Base-by-base conservation (phyloP, 1,140 invertebrate genomes). In the Helicorthomorpha holstii region DNA sequence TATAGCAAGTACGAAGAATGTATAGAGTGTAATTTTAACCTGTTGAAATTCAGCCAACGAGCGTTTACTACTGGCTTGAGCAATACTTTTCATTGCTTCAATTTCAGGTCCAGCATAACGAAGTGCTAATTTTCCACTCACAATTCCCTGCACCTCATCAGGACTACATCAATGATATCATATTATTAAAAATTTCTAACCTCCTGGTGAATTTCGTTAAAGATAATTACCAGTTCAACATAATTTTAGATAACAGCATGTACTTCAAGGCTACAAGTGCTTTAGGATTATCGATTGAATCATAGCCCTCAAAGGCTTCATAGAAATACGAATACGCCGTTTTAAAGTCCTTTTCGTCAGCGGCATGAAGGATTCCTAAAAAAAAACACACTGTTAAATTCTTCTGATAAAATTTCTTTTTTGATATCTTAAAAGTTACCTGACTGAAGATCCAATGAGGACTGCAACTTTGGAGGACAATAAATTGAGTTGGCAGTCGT, bases 261-360 rank as follows among this genome's bases (percentile, higher is more conserved):
- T 99, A 99, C 66, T 99, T 99, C 1, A 99, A 71, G 22, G 91
- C 88, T 41, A 80, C 86, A 1, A 98, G 67, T 10, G 95, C 94
- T 68, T 91, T 94, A 14, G 81, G 79, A 61, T 77, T 82, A 62
- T 96, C 91, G 19, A 94, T 84, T 58, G 89, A 93, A 68, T 98
- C 93, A 70, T 94, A 98, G 55, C 93, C 93, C 75, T 99, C 96
- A 71, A 99, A 99, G 34, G 95, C 95, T 75, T 99, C 96, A 71
- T 98, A 99, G 66, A 98, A 99, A 66, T 99, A 99, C 38, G 95
- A 98, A 69, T 95, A 99, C 34, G 95, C 96, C 58, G 95, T 99
- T 76, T 99, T 98, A 67, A 99, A 99, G 65, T 99, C 96, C 63
- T 86, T 81, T 67, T 98, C 96, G 69, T 99, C 96, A 27, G 94